Evolutionary conservation across 2,113 vertebrate species (phyloP), one percentile per base, ranked within the genome.

Genomic region (Ameiurus melas): DNA sequence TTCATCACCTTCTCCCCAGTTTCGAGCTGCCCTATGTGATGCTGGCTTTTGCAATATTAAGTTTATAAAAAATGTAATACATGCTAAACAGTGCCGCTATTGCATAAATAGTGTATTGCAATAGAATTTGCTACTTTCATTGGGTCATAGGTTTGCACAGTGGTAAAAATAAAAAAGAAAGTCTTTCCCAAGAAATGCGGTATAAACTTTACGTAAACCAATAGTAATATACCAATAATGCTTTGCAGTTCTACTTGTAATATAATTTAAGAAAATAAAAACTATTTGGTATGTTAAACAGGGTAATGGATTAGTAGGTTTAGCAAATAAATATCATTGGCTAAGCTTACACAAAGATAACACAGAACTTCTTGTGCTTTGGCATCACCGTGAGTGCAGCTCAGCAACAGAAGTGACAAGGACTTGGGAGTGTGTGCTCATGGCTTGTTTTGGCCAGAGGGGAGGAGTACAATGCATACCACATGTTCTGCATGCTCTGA

Each of bases 401-500:
- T 47, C 64, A 80, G 36, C 51, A 90, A 22, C 19, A 25, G n/a
- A 30, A 83, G 33, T 68, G 47, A 62, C 36, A 60, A 13, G 30
- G 84, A 64, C 39, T 39, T 60, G 16, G 70, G 30, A 19, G 57
- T 57, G 14, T 55, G 27, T 87, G n/a, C 60, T 83, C 64, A 5
- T 20, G 83, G 71, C 57, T 70, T 83, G 33, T 2, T 80, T 82
- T 22, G 83, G n/a, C n/a, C 30, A 43, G 53, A 57, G 20, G 8
- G 13, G 55, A n/a, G 43, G 33, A 30, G 83, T n/a, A 60, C 57
- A 75, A 83, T 87, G 36, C 78, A 75, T 62, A 70, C 57, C 17
- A 33, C 84, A 89, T 43, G 27, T 85, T 81, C 85, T n/a, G 86
- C 87, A 86, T 93, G 53, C 77, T 89, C 43, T 68, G 1, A 57